phyloP scores from a whole-genome alignment of 2,113 vertebrate genomes.

The Plectropomus leopardus region DNA sequence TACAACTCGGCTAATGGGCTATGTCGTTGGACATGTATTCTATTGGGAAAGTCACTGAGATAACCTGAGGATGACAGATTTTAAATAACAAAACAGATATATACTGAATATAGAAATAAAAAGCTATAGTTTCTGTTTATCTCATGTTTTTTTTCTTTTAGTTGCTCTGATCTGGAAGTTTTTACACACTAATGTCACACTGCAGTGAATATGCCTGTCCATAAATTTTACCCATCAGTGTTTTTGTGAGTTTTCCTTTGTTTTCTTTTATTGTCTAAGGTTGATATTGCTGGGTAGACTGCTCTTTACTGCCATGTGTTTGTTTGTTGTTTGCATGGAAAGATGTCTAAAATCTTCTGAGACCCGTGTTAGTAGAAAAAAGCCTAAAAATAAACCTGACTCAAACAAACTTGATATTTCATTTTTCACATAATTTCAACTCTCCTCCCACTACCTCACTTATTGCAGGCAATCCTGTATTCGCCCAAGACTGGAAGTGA shows the following conservation, averaged over 20 bases:
- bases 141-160: background rate
- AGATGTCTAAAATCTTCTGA: background rate
- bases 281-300: background rate
- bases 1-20: constrained; percentile 1
- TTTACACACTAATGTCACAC: background rate
- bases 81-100: background rate
- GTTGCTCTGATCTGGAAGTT: background rate
- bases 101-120: background rate
- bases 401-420: background rate
- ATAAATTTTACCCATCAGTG: background rate
- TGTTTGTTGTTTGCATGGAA: background rate
- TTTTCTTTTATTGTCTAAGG: constrained; percentile 11
- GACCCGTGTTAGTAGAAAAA: background rate
- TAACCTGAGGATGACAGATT: background rate
- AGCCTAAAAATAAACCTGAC: constrained; percentile 11
- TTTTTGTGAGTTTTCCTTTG: background rate
- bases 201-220: background rate
- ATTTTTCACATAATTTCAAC: constrained; percentile 1
- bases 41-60: background rate
- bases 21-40: background rate
- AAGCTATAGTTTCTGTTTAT: background rate
- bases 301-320: background rate
- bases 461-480: constrained; percentile 12
- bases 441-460: background rate
- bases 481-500: constrained; percentile 38